phyloP scores from a whole-genome alignment of 2,888 invertebrate species.

The Eucriotettix oculatus region DNA sequence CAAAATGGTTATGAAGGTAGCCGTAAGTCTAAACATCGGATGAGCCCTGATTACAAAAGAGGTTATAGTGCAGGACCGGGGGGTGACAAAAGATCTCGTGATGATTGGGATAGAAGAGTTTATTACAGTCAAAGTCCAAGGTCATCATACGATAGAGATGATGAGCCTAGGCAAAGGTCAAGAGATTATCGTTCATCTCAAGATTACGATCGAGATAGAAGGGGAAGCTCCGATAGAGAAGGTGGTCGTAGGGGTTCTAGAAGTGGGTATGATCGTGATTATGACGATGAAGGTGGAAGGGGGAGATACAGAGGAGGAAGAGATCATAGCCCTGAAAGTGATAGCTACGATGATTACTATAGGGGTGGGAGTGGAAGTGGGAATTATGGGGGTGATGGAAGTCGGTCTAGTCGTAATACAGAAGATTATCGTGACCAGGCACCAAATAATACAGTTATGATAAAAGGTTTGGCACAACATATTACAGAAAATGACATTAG shows the following conservation, averaged over 20 bases:
- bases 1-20: not conserved
- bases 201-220: too few relatives aligned
- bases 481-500: constrained; percentile 68
- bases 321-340: constrained; percentile 5
- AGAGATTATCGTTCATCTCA: too few relatives aligned
- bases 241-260: too few relatives aligned
- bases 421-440: constrained; percentile 34
- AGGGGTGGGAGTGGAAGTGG: not conserved
- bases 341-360: not conserved
- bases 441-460: constrained; percentile 56
- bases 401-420: too few relatives aligned
- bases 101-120: constrained; percentile 2
- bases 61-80: not conserved
- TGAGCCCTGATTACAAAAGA: not conserved
- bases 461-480: constrained; percentile 54
- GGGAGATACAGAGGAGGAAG: not conserved
- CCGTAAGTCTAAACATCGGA: not conserved
- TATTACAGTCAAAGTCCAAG: not conserved
- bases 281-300: not conserved
- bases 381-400: not conserved
- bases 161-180: not conserved
- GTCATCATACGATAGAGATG: not conserved
- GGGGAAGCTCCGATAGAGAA: too few relatives aligned
- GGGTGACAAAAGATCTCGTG: not conserved
- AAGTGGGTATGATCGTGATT: not conserved